Conservation (phyloP, 2,113 vertebrate genomes). For the Atractosteus spatula region DNA sequence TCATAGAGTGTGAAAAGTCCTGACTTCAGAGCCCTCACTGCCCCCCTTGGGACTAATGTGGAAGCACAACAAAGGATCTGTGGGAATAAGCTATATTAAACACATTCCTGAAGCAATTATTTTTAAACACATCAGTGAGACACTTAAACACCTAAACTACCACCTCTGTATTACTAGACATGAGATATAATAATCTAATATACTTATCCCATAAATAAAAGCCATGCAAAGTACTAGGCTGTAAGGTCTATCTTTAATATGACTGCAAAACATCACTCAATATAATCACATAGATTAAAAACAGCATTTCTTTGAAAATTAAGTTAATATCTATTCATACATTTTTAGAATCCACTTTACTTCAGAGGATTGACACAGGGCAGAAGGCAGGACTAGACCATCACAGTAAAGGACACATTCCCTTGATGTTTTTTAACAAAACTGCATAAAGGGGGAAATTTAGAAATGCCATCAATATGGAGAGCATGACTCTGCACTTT, state of each 20-base stretch:
- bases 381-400: not conserved
- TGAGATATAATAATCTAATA: not conserved
- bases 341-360: no score
- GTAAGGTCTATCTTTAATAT: not conserved
- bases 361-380: no score
- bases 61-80: slow-evolving; percentile 2
- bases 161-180: not conserved
- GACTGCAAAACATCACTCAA: not conserved
- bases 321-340: no score
- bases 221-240: slow-evolving; percentile 1
- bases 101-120: not conserved
- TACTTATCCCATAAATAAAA: not conserved
- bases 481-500: no score
- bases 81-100: not conserved
- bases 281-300: no score
- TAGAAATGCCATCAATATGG: no score
- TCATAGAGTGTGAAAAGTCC: not conserved
- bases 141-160: not conserved
- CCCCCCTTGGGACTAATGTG: not conserved
- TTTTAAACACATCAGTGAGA: slow-evolving; percentile 3
- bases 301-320: no score
- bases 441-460: no score
- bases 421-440: no score
- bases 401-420: no score
- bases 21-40: not conserved